Evolutionary conservation across 1,140 invertebrate species (phyloP).

Genomic region (Tachypleus tridentatus): DNA sequence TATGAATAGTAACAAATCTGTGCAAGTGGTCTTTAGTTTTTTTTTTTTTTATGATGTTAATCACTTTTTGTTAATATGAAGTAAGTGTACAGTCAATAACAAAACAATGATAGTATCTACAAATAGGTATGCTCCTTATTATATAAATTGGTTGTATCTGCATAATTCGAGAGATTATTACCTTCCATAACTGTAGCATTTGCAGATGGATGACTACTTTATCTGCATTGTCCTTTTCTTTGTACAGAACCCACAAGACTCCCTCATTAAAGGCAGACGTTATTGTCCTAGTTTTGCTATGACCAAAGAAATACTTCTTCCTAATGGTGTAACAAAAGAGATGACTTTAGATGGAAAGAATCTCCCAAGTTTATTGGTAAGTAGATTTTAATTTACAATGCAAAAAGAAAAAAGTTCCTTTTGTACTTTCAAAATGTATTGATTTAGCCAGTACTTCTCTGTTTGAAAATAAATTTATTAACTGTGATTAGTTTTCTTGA

Average conservation of each 20-base stretch:
- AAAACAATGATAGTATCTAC: no score
- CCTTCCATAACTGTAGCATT: no score
- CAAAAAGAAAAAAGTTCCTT: no score
- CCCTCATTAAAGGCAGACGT: conserved; percentile 22
- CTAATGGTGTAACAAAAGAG: conserved; percentile 77
- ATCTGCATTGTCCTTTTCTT: background rate
- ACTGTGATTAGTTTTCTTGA: no score
- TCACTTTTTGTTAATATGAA: background rate
- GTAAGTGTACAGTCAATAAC: background rate
- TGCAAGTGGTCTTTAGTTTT: no score
- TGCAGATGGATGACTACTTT: no score
- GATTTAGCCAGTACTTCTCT: no score
- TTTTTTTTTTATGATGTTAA: background rate
- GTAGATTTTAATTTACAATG: conserved; percentile 1
- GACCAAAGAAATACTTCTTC: conserved; percentile 55
- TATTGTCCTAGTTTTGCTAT: conserved; percentile 25
- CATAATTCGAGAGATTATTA: no score
- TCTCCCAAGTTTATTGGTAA: conserved; percentile 33
- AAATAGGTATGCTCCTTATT: background rate
- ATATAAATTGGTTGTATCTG: background rate
- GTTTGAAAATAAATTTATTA: no score
- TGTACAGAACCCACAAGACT: conserved; percentile 22
- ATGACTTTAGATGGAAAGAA: conserved; percentile 82
- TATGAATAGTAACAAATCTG: no score
- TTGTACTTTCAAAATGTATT: no score